phyloP scores from a whole-genome alignment of 2,797 vertebrate species.

The Myioborus melanocephalus region DNA sequence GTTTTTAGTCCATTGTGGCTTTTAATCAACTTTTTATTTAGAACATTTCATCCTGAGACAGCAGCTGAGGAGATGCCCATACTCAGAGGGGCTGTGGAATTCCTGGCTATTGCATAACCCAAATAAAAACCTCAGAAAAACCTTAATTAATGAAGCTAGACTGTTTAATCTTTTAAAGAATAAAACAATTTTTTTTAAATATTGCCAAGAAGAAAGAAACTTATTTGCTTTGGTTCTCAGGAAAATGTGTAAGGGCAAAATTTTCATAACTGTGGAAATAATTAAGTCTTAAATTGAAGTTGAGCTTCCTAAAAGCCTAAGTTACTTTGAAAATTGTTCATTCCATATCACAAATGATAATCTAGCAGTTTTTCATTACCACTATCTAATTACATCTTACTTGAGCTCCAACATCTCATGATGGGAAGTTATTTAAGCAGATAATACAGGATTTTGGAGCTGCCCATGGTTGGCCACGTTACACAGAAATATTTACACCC shows the following conservation, averaged over 20 bases:
- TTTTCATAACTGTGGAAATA: constrained; percentile 8
- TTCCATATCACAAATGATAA: not conserved
- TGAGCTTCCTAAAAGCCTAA: not conserved
- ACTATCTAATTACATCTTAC: not conserved
- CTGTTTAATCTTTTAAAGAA: not conserved
- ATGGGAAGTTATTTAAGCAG: not conserved
- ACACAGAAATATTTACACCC: not conserved
- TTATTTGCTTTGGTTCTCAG: not conserved
- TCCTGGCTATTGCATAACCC: not conserved
- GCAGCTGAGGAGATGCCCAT: not conserved
- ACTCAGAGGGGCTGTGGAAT: not conserved
- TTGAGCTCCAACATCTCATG: not conserved
- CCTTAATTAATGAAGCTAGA: not conserved
- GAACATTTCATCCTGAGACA: not conserved
- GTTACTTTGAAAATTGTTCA: constrained; percentile 1
- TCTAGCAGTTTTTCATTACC: not conserved
- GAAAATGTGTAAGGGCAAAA: not conserved
- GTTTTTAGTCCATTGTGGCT: not conserved
- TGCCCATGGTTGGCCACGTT: not conserved
- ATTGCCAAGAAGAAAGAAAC: not conserved
- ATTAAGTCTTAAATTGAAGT: not conserved
- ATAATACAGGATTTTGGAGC: not conserved
- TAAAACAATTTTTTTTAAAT: not conserved
- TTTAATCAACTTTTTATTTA: not conserved
- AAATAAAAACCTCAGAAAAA: constrained; percentile 2